Evolutionary conservation across 2,113 vertebrate species (phyloP), one percentile per base, ranked within the genome.

Genomic region (Halcyon malimbica): DNA sequence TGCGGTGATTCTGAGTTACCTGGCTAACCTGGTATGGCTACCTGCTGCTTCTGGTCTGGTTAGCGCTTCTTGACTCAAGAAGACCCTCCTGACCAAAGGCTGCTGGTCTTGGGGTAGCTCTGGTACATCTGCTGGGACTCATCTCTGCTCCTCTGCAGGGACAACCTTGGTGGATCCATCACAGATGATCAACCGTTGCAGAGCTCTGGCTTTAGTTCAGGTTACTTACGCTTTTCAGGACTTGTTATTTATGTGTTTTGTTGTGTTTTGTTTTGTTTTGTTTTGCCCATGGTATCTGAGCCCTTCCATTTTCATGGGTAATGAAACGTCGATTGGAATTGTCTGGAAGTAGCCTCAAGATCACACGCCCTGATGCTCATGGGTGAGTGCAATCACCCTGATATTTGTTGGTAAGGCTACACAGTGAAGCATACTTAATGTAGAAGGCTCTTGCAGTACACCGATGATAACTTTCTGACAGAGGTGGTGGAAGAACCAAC

Each of bases 121-220:
- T 74, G 51, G 5, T 19, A 51, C 11, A n/a, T 46, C 59, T 42
- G 25, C 57, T 56, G 25, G 41, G 48, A 53, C 21, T 31, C 51
- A 35, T 29, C 29, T 63, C 51, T 35, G 37, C 3, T 86, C 7
- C 25, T 83, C 65, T 87, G n/a, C 62, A 42, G 6, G 5, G 48
- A 54, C 21, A 70, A 1, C 21, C 25, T 62, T 29, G 29, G 25
- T 87, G 56, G 35, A 51, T 48, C 71, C 41, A 46, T 57, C 46
- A 25, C 51, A 67, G 67, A 4, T 26, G 16, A 77, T 73, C 18
- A 35, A 44, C 37, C 0, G 0, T 37, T 2, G 4, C 83, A 48
- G n/a, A 68, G 48, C 54, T 87, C 57, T 62, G 44, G 23, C 16
- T 29, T 68, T 62, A 23, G 13, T 68, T 80, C 35, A 56, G 48